These are phyloP conservation scores for Philereme transversata DNA, from an alignment of 2,888 invertebrate species.

Conservation along the genomic window DNA sequence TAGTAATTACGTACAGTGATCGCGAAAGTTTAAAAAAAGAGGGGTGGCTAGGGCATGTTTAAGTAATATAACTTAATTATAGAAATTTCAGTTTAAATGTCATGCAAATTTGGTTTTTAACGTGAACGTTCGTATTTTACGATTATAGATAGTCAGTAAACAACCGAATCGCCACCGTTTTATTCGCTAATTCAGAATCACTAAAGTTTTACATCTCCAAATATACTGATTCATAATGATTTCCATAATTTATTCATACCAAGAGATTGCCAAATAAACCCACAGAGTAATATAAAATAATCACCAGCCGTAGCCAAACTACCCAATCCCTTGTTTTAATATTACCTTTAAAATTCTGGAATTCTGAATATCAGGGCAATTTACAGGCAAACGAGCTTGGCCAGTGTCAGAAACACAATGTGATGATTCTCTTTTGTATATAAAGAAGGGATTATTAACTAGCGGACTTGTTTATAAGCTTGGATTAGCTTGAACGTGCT, in stretches of 20 bases:
- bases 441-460: slow-evolving; percentile 60
- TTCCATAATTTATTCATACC: slow-evolving; percentile 30
- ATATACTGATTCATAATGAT: slow-evolving; percentile 30
- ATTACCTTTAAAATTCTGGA: slow-evolving; percentile 57
- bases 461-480: no score
- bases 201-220: background rate
- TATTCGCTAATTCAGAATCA: background rate
- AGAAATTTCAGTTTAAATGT: no score
- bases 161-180: no score
- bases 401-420: slow-evolving; percentile 52
- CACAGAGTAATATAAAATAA: slow-evolving; percentile 53
- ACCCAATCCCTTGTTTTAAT: slow-evolving; percentile 64
- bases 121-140: no score
- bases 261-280: slow-evolving; percentile 35
- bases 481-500: no score
- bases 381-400: slow-evolving; percentile 63
- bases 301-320: slow-evolving; percentile 41
- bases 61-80: no score
- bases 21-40: no score
- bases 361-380: slow-evolving; percentile 57
- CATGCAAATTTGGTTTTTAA: no score
- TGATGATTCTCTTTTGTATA: slow-evolving; percentile 51
- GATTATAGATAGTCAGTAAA: no score
- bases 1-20: no score
- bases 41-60: no score